phyloP scores from a whole-genome alignment of 2,888 invertebrate genomes.

The Pterostichus madidus region DNA sequence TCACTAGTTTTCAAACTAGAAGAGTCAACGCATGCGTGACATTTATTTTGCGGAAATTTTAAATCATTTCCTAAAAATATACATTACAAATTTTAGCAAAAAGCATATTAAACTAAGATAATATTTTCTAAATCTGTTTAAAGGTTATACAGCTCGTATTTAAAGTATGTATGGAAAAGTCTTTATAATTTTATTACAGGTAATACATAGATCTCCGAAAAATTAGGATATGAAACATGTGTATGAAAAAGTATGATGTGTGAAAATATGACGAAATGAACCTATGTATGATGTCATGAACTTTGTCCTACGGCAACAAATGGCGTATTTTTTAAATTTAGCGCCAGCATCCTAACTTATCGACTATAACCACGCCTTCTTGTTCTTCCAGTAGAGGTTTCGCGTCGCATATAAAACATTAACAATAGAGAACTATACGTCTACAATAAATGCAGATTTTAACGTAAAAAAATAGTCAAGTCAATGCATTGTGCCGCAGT shows the following conservation, averaged over 20 bases:
- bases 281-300: background rate
- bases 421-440: conserved; percentile 47
- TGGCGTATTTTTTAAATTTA: conserved; percentile 25
- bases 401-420: conserved; percentile 56
- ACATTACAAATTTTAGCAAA: too few species aligned
- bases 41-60: too few species aligned
- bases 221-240: too few species aligned
- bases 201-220: too few species aligned
- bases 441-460: conserved; percentile 38
- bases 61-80: too few species aligned
- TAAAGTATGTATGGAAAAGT: too few species aligned
- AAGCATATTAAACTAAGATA: too few species aligned
- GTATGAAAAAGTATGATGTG: too few species aligned
- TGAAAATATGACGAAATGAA: too few species aligned
- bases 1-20: background rate
- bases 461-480: conserved; percentile 37
- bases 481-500: conserved; percentile 37
- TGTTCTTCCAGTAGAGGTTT: conserved; percentile 63
- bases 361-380: conserved; percentile 65
- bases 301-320: background rate
- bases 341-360: conserved; percentile 56
- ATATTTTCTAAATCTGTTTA: too few species aligned
- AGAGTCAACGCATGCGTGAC: background rate
- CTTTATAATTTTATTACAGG: too few species aligned
- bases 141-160: too few species aligned